A percentile compares a stretch with the other conserved stretches of the same genome.
These are phyloP conservation scores for Cyprinodon tularosa DNA, from an alignment of 2,113 vertebrate genomes.

Conservation along the genomic window DNA sequence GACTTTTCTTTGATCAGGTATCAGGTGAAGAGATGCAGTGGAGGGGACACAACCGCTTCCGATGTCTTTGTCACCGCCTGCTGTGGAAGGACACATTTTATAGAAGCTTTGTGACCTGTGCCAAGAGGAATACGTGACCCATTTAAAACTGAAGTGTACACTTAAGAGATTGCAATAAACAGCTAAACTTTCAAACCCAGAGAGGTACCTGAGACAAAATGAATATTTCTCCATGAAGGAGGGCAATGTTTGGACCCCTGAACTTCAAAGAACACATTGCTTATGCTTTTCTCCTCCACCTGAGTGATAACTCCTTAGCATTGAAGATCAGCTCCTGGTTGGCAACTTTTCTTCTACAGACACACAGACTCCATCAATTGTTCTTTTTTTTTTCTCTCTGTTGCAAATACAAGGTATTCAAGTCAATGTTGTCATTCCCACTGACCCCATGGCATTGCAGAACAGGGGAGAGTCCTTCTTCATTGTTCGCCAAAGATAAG, in stretches of 20 bases:
- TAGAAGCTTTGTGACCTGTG: conserved; percentile 14
- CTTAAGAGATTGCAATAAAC: neutral
- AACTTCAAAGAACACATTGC: conserved; percentile 26
- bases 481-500: too few relatives aligned
- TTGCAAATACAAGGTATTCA: too few relatives aligned
- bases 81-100: conserved; percentile 14
- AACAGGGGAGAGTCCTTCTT: too few relatives aligned
- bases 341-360: conserved; percentile 43
- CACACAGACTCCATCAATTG: neutral
- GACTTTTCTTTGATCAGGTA: conserved; percentile 48
- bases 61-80: conserved; percentile 5
- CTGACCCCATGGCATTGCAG: too few relatives aligned
- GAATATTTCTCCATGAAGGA: conserved; percentile 17
- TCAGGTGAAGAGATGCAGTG: conserved; percentile 62
- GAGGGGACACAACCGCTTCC: conserved; percentile 15
- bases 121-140: conserved; percentile 27
- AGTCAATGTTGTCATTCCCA: too few relatives aligned
- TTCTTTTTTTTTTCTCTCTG: too few relatives aligned
- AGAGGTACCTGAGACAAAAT: conserved; percentile 7
- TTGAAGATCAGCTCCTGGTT: conserved; percentile 46
- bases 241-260: neutral
- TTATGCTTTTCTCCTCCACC: conserved; percentile 16
- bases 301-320: conserved; percentile 39
- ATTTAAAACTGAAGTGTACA: neutral
- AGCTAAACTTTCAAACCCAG: neutral